Evolutionary conservation across 2,797 vertebrate genomes (phyloP).

Genomic region (Lagocephalus sceleratus): DNA sequence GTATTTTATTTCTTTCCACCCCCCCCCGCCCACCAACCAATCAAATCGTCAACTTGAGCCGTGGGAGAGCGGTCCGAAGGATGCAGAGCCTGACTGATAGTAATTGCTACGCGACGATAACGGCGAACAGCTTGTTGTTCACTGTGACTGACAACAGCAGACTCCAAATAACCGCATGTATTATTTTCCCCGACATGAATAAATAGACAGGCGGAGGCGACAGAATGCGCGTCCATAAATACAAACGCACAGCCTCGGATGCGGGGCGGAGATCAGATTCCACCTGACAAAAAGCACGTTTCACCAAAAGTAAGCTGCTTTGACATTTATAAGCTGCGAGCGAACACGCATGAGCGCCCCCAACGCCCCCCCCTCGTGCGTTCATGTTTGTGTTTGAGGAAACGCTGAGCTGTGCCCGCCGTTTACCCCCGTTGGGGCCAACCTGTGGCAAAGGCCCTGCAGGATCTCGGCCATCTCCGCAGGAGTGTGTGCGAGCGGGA

Average conservation of each 20-base stretch:
- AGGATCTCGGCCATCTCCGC: slow-evolving; percentile 54
- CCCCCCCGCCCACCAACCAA: neutral
- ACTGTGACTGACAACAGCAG: slow-evolving; percentile 20
- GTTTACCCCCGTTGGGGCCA: slow-evolving; percentile 43
- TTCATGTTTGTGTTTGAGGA: slow-evolving; percentile 33
- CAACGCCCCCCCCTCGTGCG: neutral
- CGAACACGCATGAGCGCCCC: slow-evolving; percentile 10
- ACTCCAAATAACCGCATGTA: slow-evolving; percentile 43
- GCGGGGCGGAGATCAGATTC: slow-evolving; percentile 26
- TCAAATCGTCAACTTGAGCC: too few species aligned
- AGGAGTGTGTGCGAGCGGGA: slow-evolving; percentile 4
- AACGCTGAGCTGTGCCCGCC: slow-evolving; percentile 33
- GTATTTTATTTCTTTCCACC: neutral
- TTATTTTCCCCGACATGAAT: slow-evolving; percentile 32
- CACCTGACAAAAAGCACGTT: slow-evolving; percentile 9
- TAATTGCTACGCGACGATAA: neutral
- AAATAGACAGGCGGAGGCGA: slow-evolving; percentile 50
- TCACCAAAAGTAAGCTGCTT: slow-evolving; percentile 25
- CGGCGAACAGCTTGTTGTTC: neutral
- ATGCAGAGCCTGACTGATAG: neutral
- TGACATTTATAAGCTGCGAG: slow-evolving; percentile 14
- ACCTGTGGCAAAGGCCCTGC: slow-evolving; percentile 50
- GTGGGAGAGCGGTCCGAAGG: neutral
- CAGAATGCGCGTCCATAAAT: slow-evolving; percentile 51
- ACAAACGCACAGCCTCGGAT: slow-evolving; percentile 44